Evolutionary conservation across 1,140 invertebrate species (phyloP).

Genomic region (Polyergus mexicanus): DNA sequence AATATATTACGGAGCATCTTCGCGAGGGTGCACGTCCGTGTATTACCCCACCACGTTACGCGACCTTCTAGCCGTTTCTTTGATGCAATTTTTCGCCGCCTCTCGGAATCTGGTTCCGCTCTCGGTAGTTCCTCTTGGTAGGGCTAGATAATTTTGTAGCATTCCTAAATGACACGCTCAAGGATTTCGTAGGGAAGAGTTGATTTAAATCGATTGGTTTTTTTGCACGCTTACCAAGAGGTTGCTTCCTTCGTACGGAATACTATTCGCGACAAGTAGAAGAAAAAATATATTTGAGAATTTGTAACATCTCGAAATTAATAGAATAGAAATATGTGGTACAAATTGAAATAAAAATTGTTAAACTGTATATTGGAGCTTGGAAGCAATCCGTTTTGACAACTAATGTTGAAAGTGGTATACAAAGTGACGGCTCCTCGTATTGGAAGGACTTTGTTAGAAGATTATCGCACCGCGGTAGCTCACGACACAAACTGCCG

Average conservation of each 20-base stretch:
- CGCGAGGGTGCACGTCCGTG: neutral
- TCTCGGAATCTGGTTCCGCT: slow-evolving; percentile 66
- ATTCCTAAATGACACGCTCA: slow-evolving; percentile 22
- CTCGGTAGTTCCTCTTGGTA: slow-evolving; percentile 47
- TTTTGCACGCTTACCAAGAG: neutral
- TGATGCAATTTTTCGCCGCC: slow-evolving; percentile 73
- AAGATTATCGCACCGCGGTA: slow-evolving; percentile 64
- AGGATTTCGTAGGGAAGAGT: slow-evolving; percentile 57
- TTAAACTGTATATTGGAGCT: neutral
- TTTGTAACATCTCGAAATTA: neutral
- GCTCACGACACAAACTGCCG: slow-evolving; percentile 68
- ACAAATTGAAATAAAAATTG: neutral
- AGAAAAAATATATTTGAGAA: neutral
- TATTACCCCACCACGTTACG: slow-evolving; percentile 19
- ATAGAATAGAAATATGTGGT: neutral
- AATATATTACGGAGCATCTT: slow-evolving; percentile 67
- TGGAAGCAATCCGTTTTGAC: slow-evolving; percentile 31
- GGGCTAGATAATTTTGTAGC: slow-evolving; percentile 60
- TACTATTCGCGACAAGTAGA: neutral
- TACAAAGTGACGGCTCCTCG: slow-evolving; percentile 43
- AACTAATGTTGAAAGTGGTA: slow-evolving; percentile 55
- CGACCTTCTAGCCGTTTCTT: slow-evolving; percentile 20
- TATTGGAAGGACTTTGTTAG: slow-evolving; percentile 41
- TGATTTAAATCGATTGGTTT: slow-evolving; percentile 9
- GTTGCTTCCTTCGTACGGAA: neutral